These are phyloP conservation scores for Clarias batrachus DNA, from an alignment of 2,113 vertebrate species.

Conservation along the genomic window DNA sequence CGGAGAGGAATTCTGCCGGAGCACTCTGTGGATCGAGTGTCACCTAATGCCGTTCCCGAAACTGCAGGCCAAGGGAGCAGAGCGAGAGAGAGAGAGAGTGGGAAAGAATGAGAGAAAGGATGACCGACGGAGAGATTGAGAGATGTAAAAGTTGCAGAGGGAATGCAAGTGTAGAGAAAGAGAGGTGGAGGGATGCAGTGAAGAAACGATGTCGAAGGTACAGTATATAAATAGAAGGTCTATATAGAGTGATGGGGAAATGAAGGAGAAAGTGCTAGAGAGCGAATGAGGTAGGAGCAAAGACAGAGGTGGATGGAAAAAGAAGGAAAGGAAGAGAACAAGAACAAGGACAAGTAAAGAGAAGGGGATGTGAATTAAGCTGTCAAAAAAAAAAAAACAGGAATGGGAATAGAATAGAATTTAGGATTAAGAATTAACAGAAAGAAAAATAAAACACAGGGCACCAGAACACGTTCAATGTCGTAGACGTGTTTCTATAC, in stretches of 20 bases:
- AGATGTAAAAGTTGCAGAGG: background rate
- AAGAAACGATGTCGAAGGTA: background rate
- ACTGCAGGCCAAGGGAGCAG: constrained; percentile 28
- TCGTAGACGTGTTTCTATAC: background rate
- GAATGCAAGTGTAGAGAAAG: background rate
- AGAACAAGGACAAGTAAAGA: background rate
- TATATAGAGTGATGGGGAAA: background rate
- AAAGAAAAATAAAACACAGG: background rate
- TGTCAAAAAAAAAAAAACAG: background rate
- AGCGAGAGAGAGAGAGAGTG: background rate
- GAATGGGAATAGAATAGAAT: background rate
- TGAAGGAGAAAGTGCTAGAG: background rate
- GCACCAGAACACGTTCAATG: background rate
- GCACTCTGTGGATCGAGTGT: constrained; percentile 49
- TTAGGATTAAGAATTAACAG: background rate
- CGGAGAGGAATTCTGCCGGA: constrained; percentile 56
- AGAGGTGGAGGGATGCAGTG: background rate
- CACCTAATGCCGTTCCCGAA: constrained; percentile 38
- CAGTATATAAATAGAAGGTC: background rate
- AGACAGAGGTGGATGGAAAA: background rate
- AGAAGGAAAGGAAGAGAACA: background rate
- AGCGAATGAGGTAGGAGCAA: background rate
- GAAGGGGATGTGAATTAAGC: background rate
- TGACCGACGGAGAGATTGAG: too few species aligned
- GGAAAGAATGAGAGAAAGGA: background rate